phyloP scores from a whole-genome alignment of 2,888 invertebrate genomes.

The Mesorhabditis sp. region DNA sequence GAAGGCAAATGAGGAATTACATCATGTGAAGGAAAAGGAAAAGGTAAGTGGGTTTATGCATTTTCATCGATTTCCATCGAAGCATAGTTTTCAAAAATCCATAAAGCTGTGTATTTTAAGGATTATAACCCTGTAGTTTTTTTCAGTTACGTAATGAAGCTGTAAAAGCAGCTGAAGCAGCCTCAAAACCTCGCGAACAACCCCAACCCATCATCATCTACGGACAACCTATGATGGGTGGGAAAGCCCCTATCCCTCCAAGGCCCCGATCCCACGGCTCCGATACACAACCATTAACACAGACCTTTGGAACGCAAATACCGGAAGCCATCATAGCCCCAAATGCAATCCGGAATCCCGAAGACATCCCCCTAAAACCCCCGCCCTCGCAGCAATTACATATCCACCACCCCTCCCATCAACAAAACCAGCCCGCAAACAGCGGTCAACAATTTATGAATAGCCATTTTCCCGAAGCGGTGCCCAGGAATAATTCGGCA shows the following conservation, averaged over 20 bases:
- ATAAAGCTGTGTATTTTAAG: too few relatives aligned
- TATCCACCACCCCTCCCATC: too few relatives aligned
- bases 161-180: neutral
- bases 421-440: neutral
- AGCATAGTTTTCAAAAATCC: too few relatives aligned
- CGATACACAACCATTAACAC: neutral
- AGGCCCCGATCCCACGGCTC: neutral
- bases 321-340: neutral
- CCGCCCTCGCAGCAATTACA: too few relatives aligned
- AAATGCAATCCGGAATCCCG: neutral
- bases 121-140: neutral
- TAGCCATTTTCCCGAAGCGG: neutral
- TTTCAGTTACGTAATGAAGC: neutral
- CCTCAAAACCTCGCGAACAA: neutral
- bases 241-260: neutral
- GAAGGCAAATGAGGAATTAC: slow-evolving; percentile 9
- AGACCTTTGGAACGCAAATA: neutral
- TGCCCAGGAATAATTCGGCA: neutral
- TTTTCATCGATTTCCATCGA: too few relatives aligned
- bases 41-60: too few relatives aligned
- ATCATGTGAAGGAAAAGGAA: too few relatives aligned
- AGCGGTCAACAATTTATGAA: neutral
- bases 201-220: slow-evolving; percentile 1
- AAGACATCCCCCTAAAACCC: neutral
- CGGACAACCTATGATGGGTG: slow-evolving; percentile 2